phyloP scores from a whole-genome alignment of 2,888 invertebrate genomes.

The Lasioglossum pauxillum region DNA sequence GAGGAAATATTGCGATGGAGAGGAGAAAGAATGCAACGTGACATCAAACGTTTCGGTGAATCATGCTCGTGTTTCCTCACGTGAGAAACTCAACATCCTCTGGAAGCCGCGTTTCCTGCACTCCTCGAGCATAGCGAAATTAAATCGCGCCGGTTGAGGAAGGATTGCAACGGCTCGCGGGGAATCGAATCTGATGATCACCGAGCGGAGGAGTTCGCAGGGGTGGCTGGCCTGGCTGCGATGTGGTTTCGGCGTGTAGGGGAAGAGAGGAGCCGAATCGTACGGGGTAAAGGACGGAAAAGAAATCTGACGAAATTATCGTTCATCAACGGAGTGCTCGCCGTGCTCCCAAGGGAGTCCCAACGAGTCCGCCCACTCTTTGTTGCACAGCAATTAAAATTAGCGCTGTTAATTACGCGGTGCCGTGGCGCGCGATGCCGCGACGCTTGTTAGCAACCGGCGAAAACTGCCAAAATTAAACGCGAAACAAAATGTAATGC shows the following conservation, averaged over 20 bases:
- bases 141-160: slow-evolving; percentile 55
- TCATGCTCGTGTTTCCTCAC: slow-evolving; percentile 23
- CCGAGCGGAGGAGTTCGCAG: slow-evolving; percentile 36
- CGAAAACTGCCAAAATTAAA: slow-evolving; percentile 80
- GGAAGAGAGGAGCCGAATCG: slow-evolving; percentile 6
- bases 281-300: slow-evolving; percentile 45
- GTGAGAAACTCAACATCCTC: slow-evolving; percentile 15
- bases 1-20: neutral
- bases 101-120: slow-evolving; percentile 39
- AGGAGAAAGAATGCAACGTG: neutral
- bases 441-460: slow-evolving; percentile 77
- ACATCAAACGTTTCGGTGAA: slow-evolving; percentile 29
- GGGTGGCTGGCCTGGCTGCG: slow-evolving; percentile 18
- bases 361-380: slow-evolving; percentile 80
- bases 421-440: slow-evolving; percentile 69
- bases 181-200: slow-evolving; percentile 65
- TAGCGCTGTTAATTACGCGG: slow-evolving; percentile 83
- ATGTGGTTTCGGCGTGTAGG: neutral
- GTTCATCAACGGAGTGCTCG: slow-evolving; percentile 78
- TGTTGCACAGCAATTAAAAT: slow-evolving; percentile 83
- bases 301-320: slow-evolving; percentile 79
- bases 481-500: slow-evolving; percentile 79
- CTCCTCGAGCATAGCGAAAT: slow-evolving; percentile 44
- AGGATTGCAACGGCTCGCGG: slow-evolving; percentile 41
- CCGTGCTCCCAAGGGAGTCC: slow-evolving; percentile 79